These are phyloP conservation scores for Lepidocyrtoides sp. DNA, from an alignment of 2,888 invertebrate species.

Conservation along the genomic window DNA sequence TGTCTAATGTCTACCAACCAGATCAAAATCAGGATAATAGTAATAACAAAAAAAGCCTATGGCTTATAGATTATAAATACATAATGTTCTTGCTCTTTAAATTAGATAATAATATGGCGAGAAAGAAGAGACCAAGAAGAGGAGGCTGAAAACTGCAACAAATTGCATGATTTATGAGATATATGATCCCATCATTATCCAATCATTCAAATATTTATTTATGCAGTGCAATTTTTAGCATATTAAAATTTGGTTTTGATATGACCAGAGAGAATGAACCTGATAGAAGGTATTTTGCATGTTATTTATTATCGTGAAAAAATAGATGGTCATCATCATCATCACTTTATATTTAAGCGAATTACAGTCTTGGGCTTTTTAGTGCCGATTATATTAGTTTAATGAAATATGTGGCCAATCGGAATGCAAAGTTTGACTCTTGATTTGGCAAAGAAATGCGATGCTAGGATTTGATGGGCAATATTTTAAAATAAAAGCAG, in stretches of 20 bases:
- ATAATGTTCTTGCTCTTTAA: constrained; percentile 2
- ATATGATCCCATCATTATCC: constrained; percentile 73
- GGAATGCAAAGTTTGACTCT: not conserved
- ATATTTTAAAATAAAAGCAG: not conserved
- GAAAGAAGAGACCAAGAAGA: not conserved
- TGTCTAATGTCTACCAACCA: constrained; percentile 28
- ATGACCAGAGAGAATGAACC: not conserved
- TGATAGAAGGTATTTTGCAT: no score
- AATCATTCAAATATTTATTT: not conserved
- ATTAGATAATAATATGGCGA: constrained; percentile 20
- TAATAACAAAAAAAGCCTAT: constrained; percentile 2
- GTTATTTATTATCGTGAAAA: not conserved
- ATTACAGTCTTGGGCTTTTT: constrained; percentile 31
- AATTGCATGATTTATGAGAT: constrained; percentile 73
- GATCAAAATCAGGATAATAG: constrained; percentile 25
- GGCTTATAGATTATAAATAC: not conserved
- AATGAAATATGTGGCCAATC: not conserved
- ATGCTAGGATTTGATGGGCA: not conserved
- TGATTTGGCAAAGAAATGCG: not conserved
- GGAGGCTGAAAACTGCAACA: constrained; percentile 39
- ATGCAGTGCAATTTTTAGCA: not conserved
- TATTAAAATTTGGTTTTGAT: not conserved
- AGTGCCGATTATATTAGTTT: not conserved
- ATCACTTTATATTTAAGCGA: constrained; percentile 11
- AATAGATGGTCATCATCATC: not conserved